Evolutionary conservation across 2,113 vertebrate species (phyloP).

Genomic region (Lepus europaeus): DNA sequence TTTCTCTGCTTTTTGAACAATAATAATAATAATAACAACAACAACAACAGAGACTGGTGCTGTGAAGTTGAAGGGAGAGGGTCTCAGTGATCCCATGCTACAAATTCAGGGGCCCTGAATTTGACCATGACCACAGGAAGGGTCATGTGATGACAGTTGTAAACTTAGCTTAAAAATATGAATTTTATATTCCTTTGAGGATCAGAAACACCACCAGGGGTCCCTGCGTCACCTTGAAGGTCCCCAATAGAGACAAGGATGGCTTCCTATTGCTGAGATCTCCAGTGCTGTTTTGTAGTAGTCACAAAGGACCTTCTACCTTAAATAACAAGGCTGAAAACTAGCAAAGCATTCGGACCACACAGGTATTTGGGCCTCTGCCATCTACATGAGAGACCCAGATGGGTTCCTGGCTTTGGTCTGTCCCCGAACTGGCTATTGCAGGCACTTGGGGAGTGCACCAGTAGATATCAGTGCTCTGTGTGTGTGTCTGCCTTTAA

Average conservation of each 20-base stretch:
- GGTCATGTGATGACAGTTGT: background rate
- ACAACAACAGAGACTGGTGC: background rate
- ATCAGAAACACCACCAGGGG: background rate
- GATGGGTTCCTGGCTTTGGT: too few relatives aligned
- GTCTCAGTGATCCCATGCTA: background rate
- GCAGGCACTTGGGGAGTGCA: too few relatives aligned
- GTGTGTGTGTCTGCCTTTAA: too few relatives aligned
- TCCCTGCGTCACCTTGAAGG: background rate
- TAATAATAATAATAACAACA: background rate
- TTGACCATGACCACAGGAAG: background rate
- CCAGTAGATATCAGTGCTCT: too few relatives aligned
- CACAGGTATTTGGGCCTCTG: too few relatives aligned
- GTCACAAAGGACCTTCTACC: background rate
- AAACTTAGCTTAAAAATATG: background rate
- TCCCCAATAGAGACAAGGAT: background rate
- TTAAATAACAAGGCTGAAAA: background rate
- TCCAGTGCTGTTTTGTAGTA: background rate
- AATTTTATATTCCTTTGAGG: background rate
- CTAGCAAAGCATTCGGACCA: background rate
- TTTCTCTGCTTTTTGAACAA: too few relatives aligned
- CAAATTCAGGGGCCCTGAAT: background rate
- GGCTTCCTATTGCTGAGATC: background rate
- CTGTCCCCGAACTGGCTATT: too few relatives aligned
- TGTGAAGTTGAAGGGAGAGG: background rate
- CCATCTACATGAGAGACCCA: too few relatives aligned